phyloP scores from a whole-genome alignment of 2,113 vertebrate genomes.

The Sphaerodactylus townsendi region DNA sequence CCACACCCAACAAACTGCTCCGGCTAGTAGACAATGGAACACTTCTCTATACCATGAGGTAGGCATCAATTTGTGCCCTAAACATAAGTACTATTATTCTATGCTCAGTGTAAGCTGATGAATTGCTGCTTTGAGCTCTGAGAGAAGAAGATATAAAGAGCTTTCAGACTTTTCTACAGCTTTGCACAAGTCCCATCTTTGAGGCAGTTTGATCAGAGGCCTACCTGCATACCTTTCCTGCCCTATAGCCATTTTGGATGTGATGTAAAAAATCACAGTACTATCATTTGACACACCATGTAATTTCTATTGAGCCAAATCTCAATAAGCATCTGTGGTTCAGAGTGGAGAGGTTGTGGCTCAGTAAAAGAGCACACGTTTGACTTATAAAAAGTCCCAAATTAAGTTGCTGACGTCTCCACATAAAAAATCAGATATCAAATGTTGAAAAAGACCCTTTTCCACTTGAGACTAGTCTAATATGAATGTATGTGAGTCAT shows the following conservation, averaged over 20 bases:
- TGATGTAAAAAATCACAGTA: background rate
- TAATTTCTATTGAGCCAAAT: background rate
- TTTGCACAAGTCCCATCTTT: background rate
- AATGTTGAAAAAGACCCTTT: no score
- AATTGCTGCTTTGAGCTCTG: background rate
- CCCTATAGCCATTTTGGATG: background rate
- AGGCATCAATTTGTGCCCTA: slow-evolving; percentile 8
- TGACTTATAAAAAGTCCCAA: no score
- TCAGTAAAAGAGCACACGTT: no score
- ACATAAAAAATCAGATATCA: no score
- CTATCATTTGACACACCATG: background rate
- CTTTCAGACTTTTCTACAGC: background rate
- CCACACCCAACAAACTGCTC: slow-evolving; percentile 96
- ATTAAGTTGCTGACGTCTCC: no score
- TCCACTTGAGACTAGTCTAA: no score
- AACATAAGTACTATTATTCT: rapidly evolving
- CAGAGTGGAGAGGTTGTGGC: no score
- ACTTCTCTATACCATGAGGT: slow-evolving; percentile 99
- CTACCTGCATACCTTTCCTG: background rate
- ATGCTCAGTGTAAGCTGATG: no score
- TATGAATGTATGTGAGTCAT: background rate
- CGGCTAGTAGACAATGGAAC: slow-evolving; percentile 93
- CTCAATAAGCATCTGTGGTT: background rate
- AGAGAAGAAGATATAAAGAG: background rate
- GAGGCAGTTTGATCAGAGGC: background rate